These are phyloP conservation scores for Drosophila dives DNA, from an alignment of 2,888 invertebrate species.

Conservation along the genomic window DNA sequence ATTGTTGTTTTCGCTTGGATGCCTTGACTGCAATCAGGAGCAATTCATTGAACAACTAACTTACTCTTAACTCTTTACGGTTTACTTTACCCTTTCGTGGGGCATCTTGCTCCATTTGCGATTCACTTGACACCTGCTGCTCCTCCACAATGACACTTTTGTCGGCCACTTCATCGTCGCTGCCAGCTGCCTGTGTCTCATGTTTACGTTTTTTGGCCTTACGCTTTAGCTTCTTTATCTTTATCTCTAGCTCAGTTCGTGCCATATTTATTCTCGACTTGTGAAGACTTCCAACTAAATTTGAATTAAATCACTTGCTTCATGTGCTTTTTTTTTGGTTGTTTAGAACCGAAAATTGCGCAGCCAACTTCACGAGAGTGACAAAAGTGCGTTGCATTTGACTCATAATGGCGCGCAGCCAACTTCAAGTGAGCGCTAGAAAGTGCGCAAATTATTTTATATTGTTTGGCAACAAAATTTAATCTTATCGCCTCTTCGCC, in stretches of 20 bases:
- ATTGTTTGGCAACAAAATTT: constrained; percentile 42
- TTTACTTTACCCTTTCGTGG: constrained; percentile 14
- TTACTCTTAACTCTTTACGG: not conserved
- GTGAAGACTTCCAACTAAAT: constrained; percentile 1
- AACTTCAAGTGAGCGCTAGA: constrained; percentile 15
- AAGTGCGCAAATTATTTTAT: constrained; percentile 10
- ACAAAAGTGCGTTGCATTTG: not conserved
- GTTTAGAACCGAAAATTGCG: constrained; percentile 14
- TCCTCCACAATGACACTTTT: constrained; percentile 80
- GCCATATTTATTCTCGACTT: constrained; percentile 49
- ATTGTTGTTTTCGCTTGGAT: constrained; percentile 53
- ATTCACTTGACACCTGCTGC: constrained; percentile 19
- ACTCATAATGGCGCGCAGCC: constrained; percentile 12
- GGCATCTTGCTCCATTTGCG: constrained; percentile 21
- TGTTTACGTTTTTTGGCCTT: constrained; percentile 74
- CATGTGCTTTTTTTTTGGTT: constrained; percentile 42
- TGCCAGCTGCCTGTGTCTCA: constrained; percentile 45
- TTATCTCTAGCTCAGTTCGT: constrained; percentile 65
- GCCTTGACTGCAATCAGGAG: constrained; percentile 33
- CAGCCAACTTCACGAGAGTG: constrained; percentile 20
- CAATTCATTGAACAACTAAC: not conserved
- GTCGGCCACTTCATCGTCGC: constrained; percentile 79
- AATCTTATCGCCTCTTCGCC: constrained; percentile 44
- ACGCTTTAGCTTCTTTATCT: constrained; percentile 57
- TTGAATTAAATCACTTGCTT: constrained; percentile 34